A percentile compares a stretch with the other conserved stretches of the same genome.
Conservation (phyloP, 30 jellyfish, hydroid and myxozoan species). For the Chrysaora quinquecirrha region DNA sequence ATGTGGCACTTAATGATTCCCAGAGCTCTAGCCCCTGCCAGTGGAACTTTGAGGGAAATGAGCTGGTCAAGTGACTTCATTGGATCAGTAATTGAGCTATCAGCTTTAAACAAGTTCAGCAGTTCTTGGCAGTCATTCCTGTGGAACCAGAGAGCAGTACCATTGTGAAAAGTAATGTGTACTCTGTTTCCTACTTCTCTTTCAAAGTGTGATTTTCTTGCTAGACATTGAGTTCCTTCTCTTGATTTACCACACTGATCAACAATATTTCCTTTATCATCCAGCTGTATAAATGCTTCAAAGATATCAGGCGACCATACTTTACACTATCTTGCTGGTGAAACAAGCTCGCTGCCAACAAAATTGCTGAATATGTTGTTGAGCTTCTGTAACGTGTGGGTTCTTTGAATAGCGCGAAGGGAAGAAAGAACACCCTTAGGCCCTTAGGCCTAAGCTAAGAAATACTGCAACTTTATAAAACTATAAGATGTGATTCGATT, state of each 20-base stretch:
- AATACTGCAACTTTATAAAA: no score
- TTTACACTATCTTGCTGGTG: neutral
- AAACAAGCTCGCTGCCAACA: neutral
- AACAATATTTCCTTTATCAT: neutral
- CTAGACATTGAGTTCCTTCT: neutral
- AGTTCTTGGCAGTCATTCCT: neutral
- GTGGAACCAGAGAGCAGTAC: slow-evolving; percentile 13
- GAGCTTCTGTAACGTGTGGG: no score
- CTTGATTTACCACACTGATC: slow-evolving; percentile 1
- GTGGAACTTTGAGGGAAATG: neutral
- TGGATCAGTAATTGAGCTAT: neutral
- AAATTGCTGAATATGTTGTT: neutral
- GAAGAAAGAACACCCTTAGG: no score
- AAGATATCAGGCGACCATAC: neutral
- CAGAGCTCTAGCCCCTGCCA: slow-evolving; percentile 46
- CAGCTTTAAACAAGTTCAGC: neutral
- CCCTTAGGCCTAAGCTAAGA: no score
- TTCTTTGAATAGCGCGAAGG: no score
- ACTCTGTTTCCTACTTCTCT: slow-evolving; percentile 17
- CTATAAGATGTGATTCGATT: no score
- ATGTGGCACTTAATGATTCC: slow-evolving; percentile 1
- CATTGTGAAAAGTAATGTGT: slow-evolving; percentile 12
- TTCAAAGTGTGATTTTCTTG: neutral
- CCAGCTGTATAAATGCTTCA: neutral
- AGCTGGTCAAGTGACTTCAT: neutral